Evolutionary conservation across 2,797 vertebrate genomes (phyloP).

Genomic region (Mormyrus hasselquistii): DNA sequence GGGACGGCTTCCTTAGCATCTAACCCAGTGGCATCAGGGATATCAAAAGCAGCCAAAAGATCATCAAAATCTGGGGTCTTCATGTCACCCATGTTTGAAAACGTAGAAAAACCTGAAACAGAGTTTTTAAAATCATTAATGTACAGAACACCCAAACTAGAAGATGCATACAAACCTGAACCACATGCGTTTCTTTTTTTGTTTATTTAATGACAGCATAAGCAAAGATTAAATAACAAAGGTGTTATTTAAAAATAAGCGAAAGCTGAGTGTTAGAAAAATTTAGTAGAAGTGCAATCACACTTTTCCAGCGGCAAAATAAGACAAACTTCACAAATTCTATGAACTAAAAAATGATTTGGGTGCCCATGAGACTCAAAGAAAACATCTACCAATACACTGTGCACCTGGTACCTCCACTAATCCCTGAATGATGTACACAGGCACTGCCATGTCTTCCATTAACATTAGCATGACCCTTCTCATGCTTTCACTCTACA

Average conservation of each 20-base stretch:
- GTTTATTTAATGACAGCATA: background rate
- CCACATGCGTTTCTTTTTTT: background rate
- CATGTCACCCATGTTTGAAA: slow-evolving; percentile 95
- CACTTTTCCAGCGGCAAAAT: background rate
- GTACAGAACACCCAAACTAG: background rate
- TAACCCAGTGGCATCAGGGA: slow-evolving; percentile 90
- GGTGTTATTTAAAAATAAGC: background rate
- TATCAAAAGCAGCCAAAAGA: slow-evolving; percentile 96
- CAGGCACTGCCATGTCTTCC: background rate
- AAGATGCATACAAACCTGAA: background rate
- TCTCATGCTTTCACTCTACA: background rate
- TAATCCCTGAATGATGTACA: background rate
- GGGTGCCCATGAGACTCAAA: background rate
- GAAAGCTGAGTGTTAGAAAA: background rate
- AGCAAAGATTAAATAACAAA: background rate
- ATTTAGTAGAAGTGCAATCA: background rate
- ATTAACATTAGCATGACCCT: background rate
- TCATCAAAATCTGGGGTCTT: slow-evolving; percentile 99
- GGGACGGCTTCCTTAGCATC: slow-evolving; percentile 90
- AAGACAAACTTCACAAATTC: background rate
- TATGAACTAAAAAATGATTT: background rate
- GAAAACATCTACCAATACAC: background rate
- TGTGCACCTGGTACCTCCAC: background rate
- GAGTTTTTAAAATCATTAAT: background rate
- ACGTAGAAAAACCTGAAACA: slow-evolving; percentile 54